Percentiles rank a stretch among this genome's conserved stretches.
Conservation (phyloP, 53 echinoderm and acorn worm genomes). For the Arbacia lixula region DNA sequence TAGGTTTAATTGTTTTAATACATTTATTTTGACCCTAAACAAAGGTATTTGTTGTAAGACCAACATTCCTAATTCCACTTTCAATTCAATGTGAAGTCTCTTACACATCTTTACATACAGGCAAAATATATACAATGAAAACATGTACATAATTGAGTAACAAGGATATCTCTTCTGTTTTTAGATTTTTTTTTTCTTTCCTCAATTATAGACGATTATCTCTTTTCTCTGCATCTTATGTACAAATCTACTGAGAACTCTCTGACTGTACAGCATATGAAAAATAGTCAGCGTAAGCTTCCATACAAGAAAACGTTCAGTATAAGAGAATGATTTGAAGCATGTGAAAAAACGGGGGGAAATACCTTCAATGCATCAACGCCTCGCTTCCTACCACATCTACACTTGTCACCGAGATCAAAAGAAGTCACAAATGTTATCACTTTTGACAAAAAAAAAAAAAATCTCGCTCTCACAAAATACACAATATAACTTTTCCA, state of each 20-base stretch:
- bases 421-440: too few species aligned
- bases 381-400: too few species aligned
- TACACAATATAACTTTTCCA: too few species aligned
- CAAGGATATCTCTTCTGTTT: constrained; percentile 15
- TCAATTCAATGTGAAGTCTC: constrained; percentile 36
- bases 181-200: neutral
- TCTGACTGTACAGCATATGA: constrained; percentile 49
- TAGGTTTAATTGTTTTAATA: constrained; percentile 10
- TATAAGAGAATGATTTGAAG: constrained; percentile 48
- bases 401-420: too few species aligned
- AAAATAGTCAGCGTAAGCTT: constrained; percentile 36
- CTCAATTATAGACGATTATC: constrained; percentile 10
- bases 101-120: constrained; percentile 60
- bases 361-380: too few species aligned
- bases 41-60: constrained; percentile 8
- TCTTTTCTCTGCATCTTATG: too few species aligned
- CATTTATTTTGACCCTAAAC: constrained; percentile 42
- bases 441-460: too few species aligned
- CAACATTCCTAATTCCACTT: constrained; percentile 12
- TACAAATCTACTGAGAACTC: constrained; percentile 40
- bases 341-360: neutral
- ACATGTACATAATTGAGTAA: constrained; percentile 50
- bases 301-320: constrained; percentile 14
- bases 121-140: constrained; percentile 57
- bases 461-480: too few species aligned